Evolutionary conservation across 2,888 invertebrate genomes (phyloP).

Genomic region (Leptarthrus brevirostris): DNA sequence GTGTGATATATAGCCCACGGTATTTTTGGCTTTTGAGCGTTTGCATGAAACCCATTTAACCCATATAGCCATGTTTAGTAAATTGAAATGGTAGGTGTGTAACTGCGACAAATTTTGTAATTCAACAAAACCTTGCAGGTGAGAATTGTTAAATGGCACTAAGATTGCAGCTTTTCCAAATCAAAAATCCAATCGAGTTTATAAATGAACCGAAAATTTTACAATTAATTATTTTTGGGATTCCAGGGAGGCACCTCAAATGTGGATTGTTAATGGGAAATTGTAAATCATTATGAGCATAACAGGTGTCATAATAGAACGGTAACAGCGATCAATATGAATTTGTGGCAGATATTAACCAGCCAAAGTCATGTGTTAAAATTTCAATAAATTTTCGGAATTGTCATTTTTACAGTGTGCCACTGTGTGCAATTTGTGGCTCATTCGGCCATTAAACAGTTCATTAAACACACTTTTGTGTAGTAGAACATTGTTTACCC

Average conservation of each 20-base stretch:
- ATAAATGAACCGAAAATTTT: no score
- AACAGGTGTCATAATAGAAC: not conserved
- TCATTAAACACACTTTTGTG: slow-evolving; percentile 30
- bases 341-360: not conserved
- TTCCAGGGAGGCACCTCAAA: no score
- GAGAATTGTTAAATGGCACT: no score
- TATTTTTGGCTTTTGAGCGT: slow-evolving; percentile 1
- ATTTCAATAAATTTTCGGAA: slow-evolving; percentile 28
- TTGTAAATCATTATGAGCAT: no score
- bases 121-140: no score
- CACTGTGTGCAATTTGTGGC: slow-evolving; percentile 11
- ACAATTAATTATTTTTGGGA: no score
- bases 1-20: slow-evolving; percentile 3
- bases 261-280: no score
- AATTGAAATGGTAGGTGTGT: not conserved
- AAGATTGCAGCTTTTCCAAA: no score
- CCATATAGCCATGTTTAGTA: slow-evolving; percentile 16
- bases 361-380: slow-evolving; percentile 35
- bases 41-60: not conserved
- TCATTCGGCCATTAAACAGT: slow-evolving; percentile 19
- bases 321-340: not conserved
- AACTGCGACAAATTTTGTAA: no score
- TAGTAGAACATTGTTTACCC: not conserved
- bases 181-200: no score
- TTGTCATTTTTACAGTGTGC: slow-evolving; percentile 15